Evolutionary conservation across 2,888 invertebrate species (phyloP), one percentile per base, ranked within the genome.

Genomic region (Dicycla oo): DNA sequence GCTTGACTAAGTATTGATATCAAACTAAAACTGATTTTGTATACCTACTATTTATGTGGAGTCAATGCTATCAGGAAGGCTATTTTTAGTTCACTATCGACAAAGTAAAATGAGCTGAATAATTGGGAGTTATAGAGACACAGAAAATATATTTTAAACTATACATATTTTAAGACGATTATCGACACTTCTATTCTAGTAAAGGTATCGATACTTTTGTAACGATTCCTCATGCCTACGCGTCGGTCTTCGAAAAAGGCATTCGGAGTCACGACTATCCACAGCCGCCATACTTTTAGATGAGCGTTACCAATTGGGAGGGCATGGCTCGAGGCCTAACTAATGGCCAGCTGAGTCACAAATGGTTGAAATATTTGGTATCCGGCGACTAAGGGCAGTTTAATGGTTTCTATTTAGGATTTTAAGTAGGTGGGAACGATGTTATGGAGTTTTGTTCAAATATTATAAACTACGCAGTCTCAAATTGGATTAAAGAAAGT

Each of bases 251-350:
- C 91, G 84, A 92, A 95, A 93, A 93, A 92, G 91, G 92, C 89
- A 84, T 85, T 86, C 89, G 90, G 86, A 91, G 90, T 94, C 92
- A 93, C 93, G 92, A 93, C 85, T 88, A 88, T 88, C 87, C 85
- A 72, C 57, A 18, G 61, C 64, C 76, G 72, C 83, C 76, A 75
- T 80, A 73, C 68, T 76, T 78, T 76, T 43, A 76, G 73, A 68
- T 34, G 70, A 75, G 76, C 81, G 84, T 87, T 85, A 80, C 81
- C 73, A 89, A 89, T 88, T 83, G 75, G 72, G 75, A 86, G 73
- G 81, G 72, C 65, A 77, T 75, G 75, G 75, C 75, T 65, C 54
- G 34, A 63, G 54, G 54, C 71, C 56, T 54, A 64, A 65, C 67
- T 57, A 81, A 71, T 73, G 30, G 23, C 58, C 75, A 81, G 74